Percentiles rank a stretch among this genome's conserved stretches.
phyloP scores from a whole-genome alignment of 2,113 vertebrate genomes.

The Cephalophus harveyi region DNA sequence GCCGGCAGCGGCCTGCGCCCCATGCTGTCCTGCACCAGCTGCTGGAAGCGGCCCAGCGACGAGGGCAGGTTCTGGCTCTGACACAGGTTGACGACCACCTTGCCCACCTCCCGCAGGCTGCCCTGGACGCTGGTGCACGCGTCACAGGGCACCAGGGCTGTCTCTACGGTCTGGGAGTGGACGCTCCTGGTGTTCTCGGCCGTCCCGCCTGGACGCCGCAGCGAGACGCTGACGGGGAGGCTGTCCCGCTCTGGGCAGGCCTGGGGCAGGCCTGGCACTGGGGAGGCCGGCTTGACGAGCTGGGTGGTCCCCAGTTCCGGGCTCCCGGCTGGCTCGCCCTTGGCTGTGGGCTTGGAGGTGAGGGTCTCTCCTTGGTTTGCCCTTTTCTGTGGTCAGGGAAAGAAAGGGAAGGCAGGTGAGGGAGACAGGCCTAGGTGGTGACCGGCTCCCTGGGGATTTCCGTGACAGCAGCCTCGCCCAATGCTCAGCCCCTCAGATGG shows the following conservation, averaged over 20 bases:
- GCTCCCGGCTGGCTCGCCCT: not conserved
- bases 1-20: conserved; percentile 81
- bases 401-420: conserved; percentile 34
- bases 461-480: not conserved
- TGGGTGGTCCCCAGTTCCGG: not conserved
- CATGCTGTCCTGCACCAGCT: conserved; percentile 76
- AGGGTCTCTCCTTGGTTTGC: conserved; percentile 27
- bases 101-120: conserved; percentile 82
- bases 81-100: conserved; percentile 83
- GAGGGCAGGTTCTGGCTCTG: conserved; percentile 90
- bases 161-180: conserved; percentile 79
- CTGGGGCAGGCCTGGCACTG: not conserved
- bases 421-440: not conserved
- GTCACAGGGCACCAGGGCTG: conserved; percentile 81
- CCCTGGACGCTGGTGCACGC: conserved; percentile 82
- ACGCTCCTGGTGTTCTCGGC: conserved; percentile 50
- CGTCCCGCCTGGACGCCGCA: not conserved
- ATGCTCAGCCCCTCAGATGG: not conserved
- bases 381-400: conserved; percentile 60
- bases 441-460: not conserved
- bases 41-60: conserved; percentile 83
- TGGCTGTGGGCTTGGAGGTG: conserved; percentile 40
- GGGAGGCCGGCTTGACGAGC: conserved; percentile 20
- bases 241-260: conserved; percentile 4
- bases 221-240: not conserved